Evolutionary conservation across 1,140 invertebrate species (phyloP).

Genomic region (Acyrthosiphon pisum): DNA sequence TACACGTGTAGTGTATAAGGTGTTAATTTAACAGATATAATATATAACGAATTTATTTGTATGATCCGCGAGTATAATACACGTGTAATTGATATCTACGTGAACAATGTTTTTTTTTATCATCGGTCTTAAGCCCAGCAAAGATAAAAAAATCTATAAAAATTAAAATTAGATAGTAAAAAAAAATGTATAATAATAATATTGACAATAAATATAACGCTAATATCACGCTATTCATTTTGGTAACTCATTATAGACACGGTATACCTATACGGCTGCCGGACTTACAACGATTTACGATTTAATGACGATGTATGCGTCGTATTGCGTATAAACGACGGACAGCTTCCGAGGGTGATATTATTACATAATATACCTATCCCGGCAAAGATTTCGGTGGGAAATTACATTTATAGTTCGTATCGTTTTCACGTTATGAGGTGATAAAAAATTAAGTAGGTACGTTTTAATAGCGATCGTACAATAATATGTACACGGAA

Average conservation of each 20-base stretch:
- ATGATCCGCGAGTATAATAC: too few species aligned
- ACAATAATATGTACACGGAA: not conserved
- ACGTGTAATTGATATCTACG: too few species aligned
- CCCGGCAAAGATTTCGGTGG: not conserved
- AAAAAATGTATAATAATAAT: not conserved
- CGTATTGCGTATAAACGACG: not conserved
- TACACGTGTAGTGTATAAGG: too few species aligned
- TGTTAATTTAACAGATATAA: not conserved
- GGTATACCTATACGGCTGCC: not conserved
- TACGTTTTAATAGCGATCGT: not conserved
- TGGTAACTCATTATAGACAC: not conserved
- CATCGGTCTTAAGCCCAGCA: too few species aligned
- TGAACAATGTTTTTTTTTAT: too few species aligned
- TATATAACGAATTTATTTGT: too few species aligned
- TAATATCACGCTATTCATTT: not conserved
- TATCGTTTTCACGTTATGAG: not conserved
- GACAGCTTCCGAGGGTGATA: not conserved
- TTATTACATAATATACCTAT: not conserved
- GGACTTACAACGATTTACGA: not conserved
- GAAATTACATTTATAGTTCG: not conserved
- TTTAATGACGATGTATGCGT: not conserved
- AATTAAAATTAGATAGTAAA: not conserved
- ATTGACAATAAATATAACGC: not conserved
- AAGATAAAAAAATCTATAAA: not conserved
- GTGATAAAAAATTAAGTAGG: constrained; percentile 1